Evolutionary conservation across 2,113 vertebrate species (phyloP), one percentile per base, ranked within the genome.

Genomic region (Monarcha castaneiventris): DNA sequence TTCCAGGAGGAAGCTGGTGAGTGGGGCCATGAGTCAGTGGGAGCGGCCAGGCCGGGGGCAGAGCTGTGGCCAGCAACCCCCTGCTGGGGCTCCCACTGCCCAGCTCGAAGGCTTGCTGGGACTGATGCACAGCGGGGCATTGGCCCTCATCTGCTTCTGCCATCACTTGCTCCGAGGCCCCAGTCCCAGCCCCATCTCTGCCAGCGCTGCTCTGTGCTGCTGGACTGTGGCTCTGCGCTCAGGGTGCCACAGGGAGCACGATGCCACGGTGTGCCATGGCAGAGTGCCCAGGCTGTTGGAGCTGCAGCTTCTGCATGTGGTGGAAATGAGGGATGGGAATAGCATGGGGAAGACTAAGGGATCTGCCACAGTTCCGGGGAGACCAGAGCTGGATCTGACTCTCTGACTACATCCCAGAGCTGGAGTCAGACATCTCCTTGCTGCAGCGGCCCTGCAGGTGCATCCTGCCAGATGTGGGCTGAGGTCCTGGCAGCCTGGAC

Each of bases 1-100:
- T 83, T 74, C 88, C 64, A 88, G 90, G 85, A 95, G 90, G 95
- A 95, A 97, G 59, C 93, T 76, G 84, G 67, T 6, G 17, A 84
- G 68, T 0, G 0, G 48, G 75, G 52, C 67, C 2, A 1, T 96
- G 96, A 97, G 91, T 96, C 95, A 97, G 87, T 56, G 90, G 93
- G 96, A 96, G 90, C 76, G 74, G 89, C 80, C 23, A 25, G 66
- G 51, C 43, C 0, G 3, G 72, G 43, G 30, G 37, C 56, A 72
- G 90, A 84, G 69, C 92, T 75, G 92, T 0, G 5, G 78, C 64
- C 0, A 2, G n/a, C 83, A 80, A 90, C 26, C 64, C 56, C 66
- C 27, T 0, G 3, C 33, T 2, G 10, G 52, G 43, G 32, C 44
- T 35, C 52, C 3, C 4, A 33, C 16, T 6, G 5, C 46, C 52